phyloP scores from a whole-genome alignment of 2,888 invertebrate species.

The Carterocephalus palaemon region DNA sequence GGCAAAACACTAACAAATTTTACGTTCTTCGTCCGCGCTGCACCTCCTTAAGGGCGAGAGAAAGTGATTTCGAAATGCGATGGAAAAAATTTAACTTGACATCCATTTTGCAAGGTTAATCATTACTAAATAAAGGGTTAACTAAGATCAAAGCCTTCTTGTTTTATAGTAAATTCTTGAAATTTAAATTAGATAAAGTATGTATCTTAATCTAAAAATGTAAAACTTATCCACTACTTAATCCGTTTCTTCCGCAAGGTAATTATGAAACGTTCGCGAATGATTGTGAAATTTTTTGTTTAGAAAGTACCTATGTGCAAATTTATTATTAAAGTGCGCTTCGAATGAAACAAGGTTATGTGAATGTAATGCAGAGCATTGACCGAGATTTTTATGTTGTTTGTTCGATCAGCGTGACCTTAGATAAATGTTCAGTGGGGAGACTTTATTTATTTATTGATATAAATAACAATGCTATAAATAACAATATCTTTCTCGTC shows the following conservation, averaged over 20 bases:
- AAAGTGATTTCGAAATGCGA: no score
- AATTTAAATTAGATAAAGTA: no score
- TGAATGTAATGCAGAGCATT: constrained; percentile 19
- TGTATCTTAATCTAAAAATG: constrained; percentile 6
- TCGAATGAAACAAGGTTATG: constrained; percentile 19
- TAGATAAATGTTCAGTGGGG: constrained; percentile 13
- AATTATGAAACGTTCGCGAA: constrained; percentile 16
- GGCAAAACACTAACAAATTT: no score
- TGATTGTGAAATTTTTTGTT: constrained; percentile 22
- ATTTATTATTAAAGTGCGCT: constrained; percentile 11
- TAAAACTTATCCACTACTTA: no score
- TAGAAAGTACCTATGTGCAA: constrained; percentile 17
- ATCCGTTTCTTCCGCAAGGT: constrained; percentile 13
- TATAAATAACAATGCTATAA: constrained; percentile 5
- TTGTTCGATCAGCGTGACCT: constrained; percentile 19
- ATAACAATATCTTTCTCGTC: no score
- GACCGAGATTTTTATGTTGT: constrained; percentile 24
- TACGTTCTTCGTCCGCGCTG: no score
- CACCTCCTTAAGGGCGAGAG: no score
- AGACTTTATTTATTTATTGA: background rate
- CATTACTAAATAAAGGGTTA: no score
- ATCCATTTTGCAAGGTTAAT: no score
- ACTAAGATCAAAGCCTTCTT: no score
- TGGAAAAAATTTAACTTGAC: no score
- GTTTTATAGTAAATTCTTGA: no score